Evolutionary conservation across 2,888 invertebrate genomes (phyloP), one percentile per base, ranked within the genome.

Genomic region (Lymantria monacha): DNA sequence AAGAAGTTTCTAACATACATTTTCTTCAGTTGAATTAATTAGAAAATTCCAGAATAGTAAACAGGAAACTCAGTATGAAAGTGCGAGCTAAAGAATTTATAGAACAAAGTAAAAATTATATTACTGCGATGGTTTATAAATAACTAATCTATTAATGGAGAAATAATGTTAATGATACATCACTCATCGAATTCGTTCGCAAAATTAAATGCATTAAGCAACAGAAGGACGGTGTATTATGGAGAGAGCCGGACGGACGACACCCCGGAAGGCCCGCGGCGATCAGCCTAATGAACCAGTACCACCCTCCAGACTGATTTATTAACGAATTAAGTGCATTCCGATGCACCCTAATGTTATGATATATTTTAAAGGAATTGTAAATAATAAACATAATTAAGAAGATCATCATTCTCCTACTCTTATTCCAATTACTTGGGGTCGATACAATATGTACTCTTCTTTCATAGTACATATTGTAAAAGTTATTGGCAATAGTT

Each of bases 261-360:
- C 79, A 68, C 83, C 83, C 87, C 83, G 87, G 87, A 87, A 87
- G 85, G 83, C 90, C 83, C 81, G 78, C 76, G 81, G 87, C 87
- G 82, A 88, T 87, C 85, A 81, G 76, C 87, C 88, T 90, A 90
- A 91, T 91, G 89, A 90, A 91, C 88, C 83, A 79, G 63, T 69
- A 78, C 83, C 85, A 81, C 85, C 88, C 87, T 81, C 74, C 81
- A 81, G 82, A 81, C 89, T 88, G 90, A 91, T 91, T 90, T 91
- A 91, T 91, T 91, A 89, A 91, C 90, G 76, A 90, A 90, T 90
- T 90, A 90, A 91, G 87, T 83, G 91, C 91, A 89, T 89, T 85
- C 85, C 85, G 76, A 74, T 88, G 87, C 90, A 87, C 87, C 87
- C 86, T 78, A 79, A 76, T 82, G 76, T 75, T 81, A 84, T 77